A percentile compares a stretch with the other conserved stretches of the same genome.
Conservation (phyloP, 2,888 invertebrate genomes). For the Synanthedon tipuliformis region DNA sequence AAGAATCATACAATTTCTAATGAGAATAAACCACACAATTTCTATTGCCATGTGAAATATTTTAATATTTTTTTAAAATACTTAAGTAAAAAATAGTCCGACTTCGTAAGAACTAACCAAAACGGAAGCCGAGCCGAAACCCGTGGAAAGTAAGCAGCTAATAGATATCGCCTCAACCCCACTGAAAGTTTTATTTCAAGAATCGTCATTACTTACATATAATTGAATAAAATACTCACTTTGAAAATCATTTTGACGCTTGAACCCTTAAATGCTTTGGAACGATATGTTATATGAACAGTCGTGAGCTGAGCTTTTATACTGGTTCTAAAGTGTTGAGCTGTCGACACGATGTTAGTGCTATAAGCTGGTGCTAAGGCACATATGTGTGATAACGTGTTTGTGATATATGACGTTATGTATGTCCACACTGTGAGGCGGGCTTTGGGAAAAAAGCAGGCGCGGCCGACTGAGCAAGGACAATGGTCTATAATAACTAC, state of each 20-base stretch:
- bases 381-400: conserved; percentile 32
- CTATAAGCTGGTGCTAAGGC: conserved; percentile 13
- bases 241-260: conserved; percentile 46
- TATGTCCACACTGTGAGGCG: conserved; percentile 1
- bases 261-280: conserved; percentile 29
- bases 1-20: no score
- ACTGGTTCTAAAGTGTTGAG: conserved; percentile 17
- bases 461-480: conserved; percentile 14
- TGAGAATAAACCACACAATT: no score
- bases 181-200: no score
- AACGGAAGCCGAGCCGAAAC: no score
- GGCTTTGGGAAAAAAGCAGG: conserved; percentile 17
- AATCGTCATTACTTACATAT: no score
- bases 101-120: no score
- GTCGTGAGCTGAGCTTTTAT: conserved; percentile 42
- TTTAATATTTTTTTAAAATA: no score
- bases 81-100: no score
- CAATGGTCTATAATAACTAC: background rate
- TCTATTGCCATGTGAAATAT: no score
- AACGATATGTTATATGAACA: conserved; percentile 28
- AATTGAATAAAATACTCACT: conserved; percentile 29
- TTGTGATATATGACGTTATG: conserved; percentile 15
- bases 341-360: conserved; percentile 21
- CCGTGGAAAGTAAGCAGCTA: no score
- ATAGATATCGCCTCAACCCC: no score